Percentiles rank a stretch among this genome's conserved stretches.
phyloP scores from a whole-genome alignment of 2,113 vertebrate species.

The Myotis lucifugus region DNA sequence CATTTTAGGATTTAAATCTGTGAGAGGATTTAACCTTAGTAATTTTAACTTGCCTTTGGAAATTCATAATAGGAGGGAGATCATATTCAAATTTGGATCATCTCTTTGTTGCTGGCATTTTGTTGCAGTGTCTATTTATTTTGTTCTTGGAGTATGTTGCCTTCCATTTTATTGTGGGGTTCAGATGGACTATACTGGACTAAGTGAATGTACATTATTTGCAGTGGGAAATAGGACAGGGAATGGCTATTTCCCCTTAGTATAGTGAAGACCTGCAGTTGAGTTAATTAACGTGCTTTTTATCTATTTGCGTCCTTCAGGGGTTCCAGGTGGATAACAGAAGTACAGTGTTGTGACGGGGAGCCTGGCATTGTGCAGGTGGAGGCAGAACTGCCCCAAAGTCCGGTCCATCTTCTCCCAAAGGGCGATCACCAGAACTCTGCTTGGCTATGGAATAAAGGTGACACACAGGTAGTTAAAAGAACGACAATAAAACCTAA shows the following conservation, averaged over 20 bases:
- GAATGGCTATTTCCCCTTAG: neutral
- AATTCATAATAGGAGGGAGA: neutral
- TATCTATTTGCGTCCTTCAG: neutral
- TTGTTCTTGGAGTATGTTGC: neutral
- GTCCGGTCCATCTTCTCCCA: neutral
- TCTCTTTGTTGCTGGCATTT: neutral
- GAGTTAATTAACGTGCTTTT: neutral
- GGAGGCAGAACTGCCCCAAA: neutral
- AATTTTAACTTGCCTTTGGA: slow-evolving; percentile 8
- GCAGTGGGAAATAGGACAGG: neutral
- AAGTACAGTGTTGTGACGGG: neutral
- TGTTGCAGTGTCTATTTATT: neutral
- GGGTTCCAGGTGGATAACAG: neutral
- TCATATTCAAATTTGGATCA: neutral
- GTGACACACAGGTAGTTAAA: neutral
- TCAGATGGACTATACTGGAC: neutral
- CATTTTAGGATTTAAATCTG: slow-evolving; percentile 19
- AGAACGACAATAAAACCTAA: neutral
- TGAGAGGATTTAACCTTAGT: neutral
- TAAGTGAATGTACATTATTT: neutral
- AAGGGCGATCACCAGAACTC: neutral
- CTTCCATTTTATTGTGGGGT: neutral
- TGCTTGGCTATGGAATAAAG: neutral
- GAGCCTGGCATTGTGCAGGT: neutral
- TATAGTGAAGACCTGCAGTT: neutral